Conservation (phyloP, 2,888 invertebrate species). For the Geotrupes spiniger region DNA sequence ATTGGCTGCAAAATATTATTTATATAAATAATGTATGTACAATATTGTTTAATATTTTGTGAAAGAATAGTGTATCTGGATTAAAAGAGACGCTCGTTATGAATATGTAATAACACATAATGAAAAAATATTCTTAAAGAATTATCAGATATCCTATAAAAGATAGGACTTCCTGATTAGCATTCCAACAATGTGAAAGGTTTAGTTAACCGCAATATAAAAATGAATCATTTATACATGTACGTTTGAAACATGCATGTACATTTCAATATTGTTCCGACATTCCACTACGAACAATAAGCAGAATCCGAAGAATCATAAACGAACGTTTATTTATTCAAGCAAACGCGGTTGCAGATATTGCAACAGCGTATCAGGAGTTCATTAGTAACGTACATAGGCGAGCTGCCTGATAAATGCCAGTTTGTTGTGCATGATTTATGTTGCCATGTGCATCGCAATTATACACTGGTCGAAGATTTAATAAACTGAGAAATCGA, state of each 20-base stretch:
- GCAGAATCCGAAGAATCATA: background rate
- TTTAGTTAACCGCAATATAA: background rate
- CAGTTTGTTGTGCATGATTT: conserved; percentile 45
- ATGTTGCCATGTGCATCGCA: conserved; percentile 46
- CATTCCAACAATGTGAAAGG: background rate
- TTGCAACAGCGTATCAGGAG: conserved; percentile 27
- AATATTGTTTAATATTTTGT: too few relatives aligned
- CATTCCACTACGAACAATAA: background rate
- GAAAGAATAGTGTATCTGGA: too few relatives aligned
- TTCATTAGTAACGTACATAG: conserved; percentile 40
- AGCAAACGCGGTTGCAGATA: conserved; percentile 22
- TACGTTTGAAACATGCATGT: background rate
- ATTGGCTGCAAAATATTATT: too few relatives aligned
- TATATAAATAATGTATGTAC: too few relatives aligned
- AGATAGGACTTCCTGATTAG: background rate
- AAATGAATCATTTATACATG: background rate
- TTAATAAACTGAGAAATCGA: conserved; percentile 50
- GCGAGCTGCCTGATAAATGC: conserved; percentile 40
- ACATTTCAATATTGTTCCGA: too few relatives aligned
- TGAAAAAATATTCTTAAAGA: too few relatives aligned
- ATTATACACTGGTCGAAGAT: conserved; percentile 48
- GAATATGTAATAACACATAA: too few relatives aligned
- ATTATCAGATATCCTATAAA: background rate
- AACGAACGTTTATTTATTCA: conserved; percentile 5
- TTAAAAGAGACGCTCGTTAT: too few relatives aligned